These are phyloP conservation scores for Aromia moschata DNA, from an alignment of 2,888 invertebrate species.

Conservation along the genomic window DNA sequence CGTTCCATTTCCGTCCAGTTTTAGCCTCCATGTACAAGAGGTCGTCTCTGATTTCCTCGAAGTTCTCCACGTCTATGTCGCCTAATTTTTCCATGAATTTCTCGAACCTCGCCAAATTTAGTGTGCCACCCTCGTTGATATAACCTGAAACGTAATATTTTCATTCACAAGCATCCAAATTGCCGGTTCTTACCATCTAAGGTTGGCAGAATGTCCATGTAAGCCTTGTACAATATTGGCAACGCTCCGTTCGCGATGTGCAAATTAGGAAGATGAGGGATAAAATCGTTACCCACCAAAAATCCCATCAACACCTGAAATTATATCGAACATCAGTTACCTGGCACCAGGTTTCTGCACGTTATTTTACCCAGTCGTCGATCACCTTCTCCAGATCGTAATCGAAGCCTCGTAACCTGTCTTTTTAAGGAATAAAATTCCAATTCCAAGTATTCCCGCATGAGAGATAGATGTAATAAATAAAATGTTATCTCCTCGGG, in stretches of 20 bases:
- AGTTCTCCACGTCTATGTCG: slow-evolving; percentile 77
- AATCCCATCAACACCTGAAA: slow-evolving; percentile 88
- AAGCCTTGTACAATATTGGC: slow-evolving; percentile 85
- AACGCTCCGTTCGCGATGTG: slow-evolving; percentile 93
- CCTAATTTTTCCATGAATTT: slow-evolving; percentile 81
- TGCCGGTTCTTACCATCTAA: slow-evolving; percentile 87
- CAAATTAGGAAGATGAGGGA: slow-evolving; percentile 94
- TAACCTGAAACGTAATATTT: slow-evolving; percentile 72
- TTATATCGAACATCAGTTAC: no score
- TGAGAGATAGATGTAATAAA: slow-evolving; percentile 88
- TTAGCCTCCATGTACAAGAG: slow-evolving; percentile 85
- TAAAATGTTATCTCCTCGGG: slow-evolving; percentile 94
- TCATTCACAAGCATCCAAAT: no score
- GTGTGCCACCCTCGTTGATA: slow-evolving; percentile 87
- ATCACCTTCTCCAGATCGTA: slow-evolving; percentile 91
- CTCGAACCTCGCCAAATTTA: slow-evolving; percentile 87
- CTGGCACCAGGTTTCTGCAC: no score
- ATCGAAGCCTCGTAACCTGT: slow-evolving; percentile 71
- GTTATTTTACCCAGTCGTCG: slow-evolving; percentile 92
- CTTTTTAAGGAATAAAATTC: slow-evolving; percentile 83
- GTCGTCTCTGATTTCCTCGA: slow-evolving; percentile 81
- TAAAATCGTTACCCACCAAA: slow-evolving; percentile 97
- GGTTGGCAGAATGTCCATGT: slow-evolving; percentile 85
- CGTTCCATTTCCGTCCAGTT: slow-evolving; percentile 66
- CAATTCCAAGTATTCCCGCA: slow-evolving; percentile 91